Percentiles rank a stretch among this genome's conserved stretches.
Evolutionary conservation across 2,888 invertebrate genomes (phyloP).

Genomic region (Catocala sponsa): DNA sequence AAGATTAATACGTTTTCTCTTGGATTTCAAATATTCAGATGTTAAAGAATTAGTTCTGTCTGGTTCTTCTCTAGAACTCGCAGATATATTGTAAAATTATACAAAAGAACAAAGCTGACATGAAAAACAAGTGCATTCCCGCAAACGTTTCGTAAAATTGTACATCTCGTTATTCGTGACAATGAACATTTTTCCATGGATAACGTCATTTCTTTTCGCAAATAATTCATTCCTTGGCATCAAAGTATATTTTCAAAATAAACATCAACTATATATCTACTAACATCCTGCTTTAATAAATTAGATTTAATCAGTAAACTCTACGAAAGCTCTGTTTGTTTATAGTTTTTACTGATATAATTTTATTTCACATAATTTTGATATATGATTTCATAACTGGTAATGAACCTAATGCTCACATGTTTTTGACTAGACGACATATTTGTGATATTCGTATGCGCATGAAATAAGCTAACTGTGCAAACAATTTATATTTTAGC

Average conservation of each 20-base stretch:
- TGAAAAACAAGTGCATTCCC: conserved; percentile 5
- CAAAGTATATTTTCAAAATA: conserved; percentile 55
- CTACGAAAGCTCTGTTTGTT: conserved; percentile 38
- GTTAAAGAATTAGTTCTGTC: conserved; percentile 2
- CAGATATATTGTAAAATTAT: neutral
- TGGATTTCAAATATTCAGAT: conserved; percentile 3
- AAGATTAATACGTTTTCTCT: conserved; percentile 9
- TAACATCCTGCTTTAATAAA: conserved; percentile 55
- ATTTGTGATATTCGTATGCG: conserved; percentile 13
- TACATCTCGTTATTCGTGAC: conserved; percentile 15
- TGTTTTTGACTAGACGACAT: conserved; percentile 24
- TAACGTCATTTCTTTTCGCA: conserved; percentile 26
- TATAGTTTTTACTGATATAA: conserved; percentile 27
- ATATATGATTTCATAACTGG: conserved; percentile 41
- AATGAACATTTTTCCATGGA: conserved; percentile 19
- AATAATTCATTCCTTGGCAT: conserved; percentile 50
- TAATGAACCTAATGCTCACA: conserved; percentile 36
- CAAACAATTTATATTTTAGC: conserved; percentile 32
- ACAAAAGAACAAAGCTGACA: neutral
- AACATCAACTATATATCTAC: conserved; percentile 50
- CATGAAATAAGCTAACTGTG: conserved; percentile 26
- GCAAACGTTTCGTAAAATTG: neutral
- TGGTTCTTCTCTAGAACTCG: neutral
- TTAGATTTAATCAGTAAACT: conserved; percentile 53
- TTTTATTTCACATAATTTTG: conserved; percentile 38